phyloP scores from a whole-genome alignment of 2,888 invertebrate species.

The Acleris cristana region DNA sequence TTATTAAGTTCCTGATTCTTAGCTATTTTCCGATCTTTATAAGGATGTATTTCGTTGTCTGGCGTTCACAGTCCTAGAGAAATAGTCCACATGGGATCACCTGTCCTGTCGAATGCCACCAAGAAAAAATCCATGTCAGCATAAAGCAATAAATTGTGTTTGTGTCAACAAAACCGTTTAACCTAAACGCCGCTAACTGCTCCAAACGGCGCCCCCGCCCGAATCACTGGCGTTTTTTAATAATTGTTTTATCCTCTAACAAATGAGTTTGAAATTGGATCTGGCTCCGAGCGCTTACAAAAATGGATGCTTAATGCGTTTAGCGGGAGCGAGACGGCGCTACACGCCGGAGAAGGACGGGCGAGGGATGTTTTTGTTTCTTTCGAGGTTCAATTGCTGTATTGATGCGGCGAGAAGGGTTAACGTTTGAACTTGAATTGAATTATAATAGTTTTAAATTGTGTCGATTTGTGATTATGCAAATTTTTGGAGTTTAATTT shows the following conservation, averaged over 20 bases:
- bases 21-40: too few species aligned
- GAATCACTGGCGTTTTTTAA: slow-evolving; percentile 82
- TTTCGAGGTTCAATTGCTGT: slow-evolving; percentile 37
- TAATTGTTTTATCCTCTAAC: slow-evolving; percentile 84
- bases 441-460: too few species aligned
- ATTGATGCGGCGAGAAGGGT: slow-evolving; percentile 22
- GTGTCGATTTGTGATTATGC: too few species aligned
- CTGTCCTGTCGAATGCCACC: too few species aligned
- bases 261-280: slow-evolving; percentile 89
- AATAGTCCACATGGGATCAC: too few species aligned
- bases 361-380: slow-evolving; percentile 43
- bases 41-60: too few species aligned
- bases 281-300: slow-evolving; percentile 83
- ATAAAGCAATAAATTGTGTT: too few species aligned
- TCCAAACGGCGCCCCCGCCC: slow-evolving; percentile 67
- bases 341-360: slow-evolving; percentile 49
- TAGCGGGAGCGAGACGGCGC: slow-evolving; percentile 78
- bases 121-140: too few species aligned
- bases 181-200: slow-evolving; percentile 59
- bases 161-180: too few species aligned
- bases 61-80: too few species aligned
- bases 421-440: background rate
- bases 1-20: too few species aligned
- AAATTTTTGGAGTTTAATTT: too few species aligned
- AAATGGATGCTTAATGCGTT: slow-evolving; percentile 87